Base-by-base conservation (phyloP, 2,888 invertebrate genomes). In the Apotomis betuletana region DNA sequence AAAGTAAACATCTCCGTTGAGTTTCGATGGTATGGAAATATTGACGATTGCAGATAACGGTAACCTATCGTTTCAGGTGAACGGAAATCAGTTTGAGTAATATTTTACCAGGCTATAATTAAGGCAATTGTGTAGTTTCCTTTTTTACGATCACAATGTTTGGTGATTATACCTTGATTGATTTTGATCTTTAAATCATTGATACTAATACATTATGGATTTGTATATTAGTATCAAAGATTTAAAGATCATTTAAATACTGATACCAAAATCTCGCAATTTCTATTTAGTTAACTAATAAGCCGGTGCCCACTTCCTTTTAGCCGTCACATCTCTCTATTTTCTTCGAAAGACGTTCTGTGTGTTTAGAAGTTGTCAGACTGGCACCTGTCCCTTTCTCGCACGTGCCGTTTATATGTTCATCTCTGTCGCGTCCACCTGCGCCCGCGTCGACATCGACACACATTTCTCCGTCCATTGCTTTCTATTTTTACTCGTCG, bases 401-500 rank as follows among this genome's bases (percentile, higher is more conserved):
- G 78, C 83, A 83, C 77, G 81, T 82, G 80, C 84, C 75, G 79
- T 84, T 85, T 86, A 83, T 82, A 86, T 83, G 80, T 90, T 84
- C 75, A 82, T 78, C 84, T 78, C 80, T 78, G 76, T 85, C 85
- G 83, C 84, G 84, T 87, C 84, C 90, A 91, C 91, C 91, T 91
- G 92, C 82, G 87, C 80, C 82, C 75, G 81, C 82, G 84, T 82
- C 85, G 87, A 87, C 92, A 92, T 55, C 89, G 91, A 88, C 92
- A 92, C 89, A 92, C 90, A 92, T 91, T 86, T 86, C 88, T 90
- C 88, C 87, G 88, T 85, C 85, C 88, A 86, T 83, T 91, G 91
- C 93, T 93, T 93, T 93, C 92, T 93, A 92, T 91, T 92, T 91
- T 91, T 85, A 90, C 90, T 83, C 86, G 85, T 87, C 85, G 84